Conservation (phyloP, 1,140 invertebrate genomes). For the Tetramorium alpestre region DNA sequence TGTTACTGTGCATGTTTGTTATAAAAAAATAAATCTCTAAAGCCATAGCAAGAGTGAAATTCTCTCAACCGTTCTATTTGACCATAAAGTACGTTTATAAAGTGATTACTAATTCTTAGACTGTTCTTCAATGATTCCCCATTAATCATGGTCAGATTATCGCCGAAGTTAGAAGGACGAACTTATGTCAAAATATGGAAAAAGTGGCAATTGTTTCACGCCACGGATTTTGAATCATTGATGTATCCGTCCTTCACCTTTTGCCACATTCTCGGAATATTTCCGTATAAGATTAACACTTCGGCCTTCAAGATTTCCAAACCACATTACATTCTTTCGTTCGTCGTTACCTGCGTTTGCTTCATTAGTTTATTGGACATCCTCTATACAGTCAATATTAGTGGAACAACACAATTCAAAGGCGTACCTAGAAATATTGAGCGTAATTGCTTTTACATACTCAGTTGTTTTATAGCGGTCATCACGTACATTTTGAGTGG, state of each 20-base stretch:
- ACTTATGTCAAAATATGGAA: neutral
- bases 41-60: no score
- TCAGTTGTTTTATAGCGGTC: conserved; percentile 36
- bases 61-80: neutral
- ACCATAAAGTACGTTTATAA: neutral
- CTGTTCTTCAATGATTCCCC: neutral
- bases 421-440: conserved; percentile 66
- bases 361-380: neutral
- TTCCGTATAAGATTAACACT: conserved; percentile 62
- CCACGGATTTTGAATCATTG: conserved; percentile 16
- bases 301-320: conserved; percentile 41
- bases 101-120: neutral
- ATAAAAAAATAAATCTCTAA: no score
- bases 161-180: neutral
- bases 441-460: conserved; percentile 68
- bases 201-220: conserved; percentile 59
- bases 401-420: neutral
- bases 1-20: no score
- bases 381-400: conserved; percentile 69
- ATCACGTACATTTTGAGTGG: conserved; percentile 50
- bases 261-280: conserved; percentile 61
- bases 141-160: neutral
- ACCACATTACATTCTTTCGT: conserved; percentile 43
- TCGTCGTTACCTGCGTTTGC: conserved; percentile 34
- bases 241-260: conserved; percentile 64